Conservation (phyloP, 2,797 vertebrate genomes). For the Pagetopsis macropterus region DNA sequence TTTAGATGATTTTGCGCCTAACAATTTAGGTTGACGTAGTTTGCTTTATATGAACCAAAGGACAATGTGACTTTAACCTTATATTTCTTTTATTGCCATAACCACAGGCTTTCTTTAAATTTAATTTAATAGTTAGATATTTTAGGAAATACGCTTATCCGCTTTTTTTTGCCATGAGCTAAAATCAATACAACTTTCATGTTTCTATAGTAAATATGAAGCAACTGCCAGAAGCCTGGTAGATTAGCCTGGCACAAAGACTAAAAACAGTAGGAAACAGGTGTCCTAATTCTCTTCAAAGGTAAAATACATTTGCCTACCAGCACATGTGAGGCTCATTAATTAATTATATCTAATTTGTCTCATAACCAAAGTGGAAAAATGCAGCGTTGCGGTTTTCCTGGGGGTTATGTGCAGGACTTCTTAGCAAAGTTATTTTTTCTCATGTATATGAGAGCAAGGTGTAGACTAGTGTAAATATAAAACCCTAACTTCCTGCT, state of each 20-base stretch:
- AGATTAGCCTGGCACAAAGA: not conserved
- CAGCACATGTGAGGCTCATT: not conserved
- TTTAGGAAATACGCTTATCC: not conserved
- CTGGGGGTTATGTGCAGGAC: not conserved
- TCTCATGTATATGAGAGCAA: constrained; percentile 56
- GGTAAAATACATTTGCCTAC: constrained; percentile 3
- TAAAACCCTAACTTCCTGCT: constrained; percentile 77
- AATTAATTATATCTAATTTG: constrained; percentile 14
- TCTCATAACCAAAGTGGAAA: constrained; percentile 13
- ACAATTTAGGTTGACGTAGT: not conserved
- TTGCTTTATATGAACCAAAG: not conserved
- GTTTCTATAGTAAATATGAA: not conserved
- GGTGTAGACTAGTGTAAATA: constrained; percentile 81
- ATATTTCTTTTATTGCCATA: not conserved
- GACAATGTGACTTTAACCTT: not conserved
- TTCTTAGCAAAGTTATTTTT: not conserved
- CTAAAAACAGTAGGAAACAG: not conserved
- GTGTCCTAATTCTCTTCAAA: constrained; percentile 4
- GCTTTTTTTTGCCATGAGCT: not conserved
- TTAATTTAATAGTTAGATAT: not conserved
- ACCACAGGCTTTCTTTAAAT: not conserved
- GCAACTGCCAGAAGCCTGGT: not conserved
- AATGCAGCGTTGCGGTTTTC: not conserved
- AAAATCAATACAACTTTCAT: not conserved
- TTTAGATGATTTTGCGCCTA: not conserved